Evolutionary conservation across 2,888 invertebrate species (phyloP), one percentile per base, ranked within the genome.

Genomic region (Rapana venosa): DNA sequence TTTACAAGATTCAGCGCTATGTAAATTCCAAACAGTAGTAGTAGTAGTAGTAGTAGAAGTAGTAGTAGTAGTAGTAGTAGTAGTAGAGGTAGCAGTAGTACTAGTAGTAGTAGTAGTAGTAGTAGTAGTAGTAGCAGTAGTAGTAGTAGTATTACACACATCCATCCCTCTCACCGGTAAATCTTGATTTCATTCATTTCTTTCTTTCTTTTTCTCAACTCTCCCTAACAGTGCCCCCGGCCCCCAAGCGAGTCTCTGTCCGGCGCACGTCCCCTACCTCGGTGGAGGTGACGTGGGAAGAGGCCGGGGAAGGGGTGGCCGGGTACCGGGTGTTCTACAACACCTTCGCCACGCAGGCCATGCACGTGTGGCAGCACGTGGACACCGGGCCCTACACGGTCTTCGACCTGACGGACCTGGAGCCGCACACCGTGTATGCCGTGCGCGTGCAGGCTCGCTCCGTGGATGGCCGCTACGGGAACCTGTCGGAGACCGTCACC

Each of bases 241-340:
- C 98, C 0, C 99, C 99, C 0, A 98, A 98, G 97, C 97, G 98
- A 88, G 98, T 99, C 0, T 97, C 98, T 96, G 98, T 98, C 17
- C 98, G 98, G n/a, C 98, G 99, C 0, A 99, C 98, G 0, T 98
- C 98, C 0, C 98, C 98, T 94, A 98, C 98, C 32, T 98, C 98
- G 86, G 98, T 99, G 0, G 98, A 99, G 96, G 98, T 96, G 30
- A 94, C 95, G 87, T 96, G 96, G 96, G 95, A 94, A 79, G 85
- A 97, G 98, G 98, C 92, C 98, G 98, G 93, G 98, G 93, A 93
- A 87, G 92, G 94, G 6, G 95, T 96, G n/a, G 93, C 94, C 0
- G 95, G 95, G 77, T 96, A 96, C 92, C 93, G 94, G 8, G 93
- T 96, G 58, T 96, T 94, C 92, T 96, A 95, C 93, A 94, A 93